Base-by-base conservation (phyloP, 1,140 invertebrate species). In the Heliothis virescens region DNA sequence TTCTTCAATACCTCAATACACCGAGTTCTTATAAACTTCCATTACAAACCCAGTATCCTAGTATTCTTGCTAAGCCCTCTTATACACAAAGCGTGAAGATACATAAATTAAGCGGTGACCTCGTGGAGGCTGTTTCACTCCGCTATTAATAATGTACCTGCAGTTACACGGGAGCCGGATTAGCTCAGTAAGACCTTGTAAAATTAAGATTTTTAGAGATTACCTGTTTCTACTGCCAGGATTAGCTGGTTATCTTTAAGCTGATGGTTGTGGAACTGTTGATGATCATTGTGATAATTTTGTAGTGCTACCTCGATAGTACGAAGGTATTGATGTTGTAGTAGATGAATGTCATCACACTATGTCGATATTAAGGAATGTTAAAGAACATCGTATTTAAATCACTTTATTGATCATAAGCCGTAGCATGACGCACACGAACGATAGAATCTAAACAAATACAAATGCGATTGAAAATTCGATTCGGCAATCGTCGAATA, bases 81-180 rank as follows among this genome's bases (percentile, higher is more conserved):
- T 11, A 21, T 18, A 34, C 29, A 62, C 29, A 48, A 48, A 67
- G n/a, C 63, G 63, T 67, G 63, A 67, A 48, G 62, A n/a, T 47
- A 48, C 63, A 67, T 71, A 71, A 71, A 71, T 71, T 52, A 71
- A 71, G 21, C 48, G 18, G 16, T 29, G 41, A 71, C 48, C 48
- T 71, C 67, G 67, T 3, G 48, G 47, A 16, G 18, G 62, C 16
- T n/a, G 11, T 29, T 29, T 15, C 59, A 2, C 48, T 26, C 11
- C 12, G 29, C 52, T 52, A 71, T 71, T 53, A 71, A 71, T 71
- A 53, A 71, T 71, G 67, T 71, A 71, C 48, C 67, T 71, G 67
- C 67, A 71, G 67, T 29, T 52, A 26, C 48, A 67, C 55, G 16
- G 16, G 13, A 9, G 34, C 60, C 13, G 63, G 63, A 67, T 67